Base-by-base conservation (phyloP, 2,888 invertebrate species). In the Lypha dubia region DNA sequence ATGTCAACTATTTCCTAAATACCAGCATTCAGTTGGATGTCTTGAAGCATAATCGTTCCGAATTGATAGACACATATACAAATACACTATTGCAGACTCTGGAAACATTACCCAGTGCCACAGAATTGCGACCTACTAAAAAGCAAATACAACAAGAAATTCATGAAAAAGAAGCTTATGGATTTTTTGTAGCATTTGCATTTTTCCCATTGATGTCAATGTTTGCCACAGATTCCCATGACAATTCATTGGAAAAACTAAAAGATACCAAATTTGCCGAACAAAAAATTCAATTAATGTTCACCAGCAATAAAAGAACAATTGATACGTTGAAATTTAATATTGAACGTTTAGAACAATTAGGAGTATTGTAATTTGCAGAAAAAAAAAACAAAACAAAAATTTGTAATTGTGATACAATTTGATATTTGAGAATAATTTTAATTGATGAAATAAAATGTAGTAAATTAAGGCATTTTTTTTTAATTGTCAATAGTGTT, bases 1-100 rank as follows among this genome's bases (percentile, higher is more conserved):
- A 92, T 86, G 79, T 92, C 4, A 92, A 92, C 62, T 92, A 93
- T 79, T 93, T 93, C 51, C 84, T 93, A 0, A 90, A 90, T 35
- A 92, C 92, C 6, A 92, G 92, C 84, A 84, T 90, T 4, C 88
- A 90, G 35, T 85, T 90, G 38, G 89, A 91, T 20, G 90, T 91
- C 0, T 83, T 92, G 0, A 76, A 56, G 9, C 83, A 86, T 1
- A 87, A 89, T 41, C 88, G 91, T 0, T 87, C 89, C 11, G 84
- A 86, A 15, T 84, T 92, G 0, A 88, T 93, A 20, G 87, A 88
- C 58, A 83, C 49, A 1, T 92, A 92, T 81, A 87, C 87, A 38
- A 81, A 88, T n/a, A 84, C 86, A 0, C 74, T 92, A 0, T 65
- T 86, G 15, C 82, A 86, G 0, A 89, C 89, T 0, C 83, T 92